Percentiles rank a stretch among this genome's conserved stretches.
These are phyloP conservation scores for Lutjanus argentimaculatus DNA, from an alignment of 2,797 vertebrate genomes.

Conservation along the genomic window DNA sequence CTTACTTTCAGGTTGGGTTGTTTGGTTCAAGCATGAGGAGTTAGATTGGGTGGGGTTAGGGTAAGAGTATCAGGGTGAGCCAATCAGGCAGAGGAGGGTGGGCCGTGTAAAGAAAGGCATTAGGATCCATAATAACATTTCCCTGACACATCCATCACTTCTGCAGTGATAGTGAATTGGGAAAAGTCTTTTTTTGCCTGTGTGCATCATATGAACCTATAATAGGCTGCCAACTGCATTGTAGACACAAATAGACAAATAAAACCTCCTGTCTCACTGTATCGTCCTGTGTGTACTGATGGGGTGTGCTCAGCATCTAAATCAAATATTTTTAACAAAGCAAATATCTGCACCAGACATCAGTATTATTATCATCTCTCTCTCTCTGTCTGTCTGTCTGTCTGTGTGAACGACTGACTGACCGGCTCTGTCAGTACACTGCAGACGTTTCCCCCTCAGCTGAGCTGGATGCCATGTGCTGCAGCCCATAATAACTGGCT, in stretches of 20 bases:
- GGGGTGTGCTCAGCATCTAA: not conserved
- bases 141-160: not conserved
- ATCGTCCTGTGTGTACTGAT: not conserved
- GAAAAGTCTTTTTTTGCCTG: not conserved
- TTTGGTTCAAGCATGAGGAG: too few relatives aligned
- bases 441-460: conserved; percentile 48
- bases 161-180: not conserved
- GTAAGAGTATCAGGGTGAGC: too few relatives aligned
- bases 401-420: conserved; percentile 3
- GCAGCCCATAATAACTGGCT: conserved; percentile 71
- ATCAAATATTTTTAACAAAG: not conserved
- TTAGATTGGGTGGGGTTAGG: too few relatives aligned
- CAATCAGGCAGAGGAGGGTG: too few relatives aligned
- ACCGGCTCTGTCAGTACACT: conserved; percentile 5
- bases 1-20: too few relatives aligned
- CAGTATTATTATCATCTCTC: not conserved
- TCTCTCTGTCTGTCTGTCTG: not conserved
- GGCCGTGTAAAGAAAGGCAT: too few relatives aligned
- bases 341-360: not conserved
- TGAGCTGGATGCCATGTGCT: conserved; percentile 63
- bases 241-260: not conserved
- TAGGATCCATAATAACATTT: too few relatives aligned
- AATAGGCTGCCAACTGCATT: not conserved
- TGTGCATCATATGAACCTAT: not conserved
- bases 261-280: not conserved